phyloP scores from a whole-genome alignment of 2,113 vertebrate species.

The Leucoraja erinaceus region DNA sequence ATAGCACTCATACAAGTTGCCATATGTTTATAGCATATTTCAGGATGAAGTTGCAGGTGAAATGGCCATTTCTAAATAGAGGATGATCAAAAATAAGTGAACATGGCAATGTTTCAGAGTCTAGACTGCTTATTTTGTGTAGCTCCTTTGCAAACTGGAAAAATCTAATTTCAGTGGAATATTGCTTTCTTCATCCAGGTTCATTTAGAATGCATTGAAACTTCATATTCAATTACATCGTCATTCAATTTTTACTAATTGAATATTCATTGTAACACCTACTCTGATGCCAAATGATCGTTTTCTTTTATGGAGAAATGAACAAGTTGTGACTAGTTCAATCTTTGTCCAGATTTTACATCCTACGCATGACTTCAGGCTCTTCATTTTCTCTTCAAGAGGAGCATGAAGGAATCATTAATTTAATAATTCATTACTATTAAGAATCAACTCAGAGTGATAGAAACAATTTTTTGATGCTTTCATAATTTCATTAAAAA shows the following conservation, averaged over 20 bases:
- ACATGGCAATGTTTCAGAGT: neutral
- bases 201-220: slow-evolving; percentile 38
- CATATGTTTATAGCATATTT: neutral
- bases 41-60: neutral
- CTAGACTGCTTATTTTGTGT: neutral
- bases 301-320: slow-evolving; percentile 16
- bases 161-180: slow-evolving; percentile 31
- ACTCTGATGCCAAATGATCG: slow-evolving; percentile 24
- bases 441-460: neutral
- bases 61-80: neutral
- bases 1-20: neutral
- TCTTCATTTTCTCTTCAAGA: neutral
- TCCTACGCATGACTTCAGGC: neutral
- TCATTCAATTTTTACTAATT: slow-evolving; percentile 35
- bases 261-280: slow-evolving; percentile 37
- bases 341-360: neutral
- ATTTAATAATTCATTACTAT: neutral
- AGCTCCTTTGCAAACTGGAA: neutral
- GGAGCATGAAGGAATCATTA: slow-evolving; percentile 6
- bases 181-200: slow-evolving; percentile 29
- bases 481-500: slow-evolving; percentile 6
- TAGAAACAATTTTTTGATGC: neutral
- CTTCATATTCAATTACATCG: slow-evolving; percentile 36
- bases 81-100: neutral
- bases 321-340: slow-evolving; percentile 28